Evolutionary conservation across 2,113 vertebrate species (phyloP).

Genomic region (Suncus etruscus): DNA sequence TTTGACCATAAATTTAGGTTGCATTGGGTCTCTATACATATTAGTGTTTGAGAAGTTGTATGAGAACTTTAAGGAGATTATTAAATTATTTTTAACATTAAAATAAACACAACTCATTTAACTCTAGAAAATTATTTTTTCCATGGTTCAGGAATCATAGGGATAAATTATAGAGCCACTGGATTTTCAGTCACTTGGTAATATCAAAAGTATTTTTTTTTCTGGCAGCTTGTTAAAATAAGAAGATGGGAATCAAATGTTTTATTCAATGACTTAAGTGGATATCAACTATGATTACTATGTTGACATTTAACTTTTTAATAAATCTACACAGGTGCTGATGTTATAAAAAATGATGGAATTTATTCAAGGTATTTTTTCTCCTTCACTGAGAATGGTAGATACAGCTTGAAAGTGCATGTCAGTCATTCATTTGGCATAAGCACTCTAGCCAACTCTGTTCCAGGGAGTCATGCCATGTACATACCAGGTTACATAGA

Average conservation of each 20-base stretch:
- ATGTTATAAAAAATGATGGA: slow-evolving; percentile 84
- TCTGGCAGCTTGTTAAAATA: background rate
- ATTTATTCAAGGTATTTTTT: slow-evolving; percentile 87
- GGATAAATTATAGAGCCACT: slow-evolving; percentile 19
- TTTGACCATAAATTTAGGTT: slow-evolving; percentile 20
- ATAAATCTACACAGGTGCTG: slow-evolving; percentile 80
- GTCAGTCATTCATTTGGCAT: slow-evolving; percentile 66
- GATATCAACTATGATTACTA: background rate
- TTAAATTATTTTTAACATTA: slow-evolving; percentile 38
- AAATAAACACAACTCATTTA: background rate
- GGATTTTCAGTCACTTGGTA: slow-evolving; percentile 8
- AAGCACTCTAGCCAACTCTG: background rate
- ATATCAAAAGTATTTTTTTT: slow-evolving; percentile 24
- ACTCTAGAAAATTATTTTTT: slow-evolving; percentile 52
- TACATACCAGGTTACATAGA: slow-evolving; percentile 85
- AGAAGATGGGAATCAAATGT: background rate
- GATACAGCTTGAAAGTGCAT: slow-evolving; percentile 83
- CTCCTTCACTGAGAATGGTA: slow-evolving; percentile 79
- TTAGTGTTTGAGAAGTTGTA: background rate
- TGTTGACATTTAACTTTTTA: slow-evolving; percentile 38
- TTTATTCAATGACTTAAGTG: slow-evolving; percentile 36
- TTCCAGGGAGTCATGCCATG: slow-evolving; percentile 73
- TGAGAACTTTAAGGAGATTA: slow-evolving; percentile 24
- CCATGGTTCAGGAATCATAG: slow-evolving; percentile 11
- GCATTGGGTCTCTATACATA: slow-evolving; percentile 27